A percentile compares a stretch with the other conserved stretches of the same genome.
Conservation (phyloP, 2,113 vertebrate genomes). For the Hoplias malabaricus region DNA sequence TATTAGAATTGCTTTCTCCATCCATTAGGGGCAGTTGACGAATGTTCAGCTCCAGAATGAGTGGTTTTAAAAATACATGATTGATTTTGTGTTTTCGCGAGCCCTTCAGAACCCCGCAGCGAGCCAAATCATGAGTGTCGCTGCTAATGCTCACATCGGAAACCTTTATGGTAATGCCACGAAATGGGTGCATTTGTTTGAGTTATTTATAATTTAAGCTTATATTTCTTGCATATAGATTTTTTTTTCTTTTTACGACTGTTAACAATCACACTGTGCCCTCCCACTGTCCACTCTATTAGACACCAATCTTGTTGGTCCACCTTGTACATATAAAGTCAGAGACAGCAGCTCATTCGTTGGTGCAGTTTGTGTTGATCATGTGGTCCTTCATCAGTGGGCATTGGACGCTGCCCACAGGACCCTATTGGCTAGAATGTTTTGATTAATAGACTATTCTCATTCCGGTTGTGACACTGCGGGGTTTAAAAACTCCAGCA, state of each 20-base stretch:
- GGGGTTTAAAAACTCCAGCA: too few relatives aligned
- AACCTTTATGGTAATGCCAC: constrained; percentile 19
- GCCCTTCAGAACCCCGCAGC: not conserved
- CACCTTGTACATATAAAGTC: too few relatives aligned
- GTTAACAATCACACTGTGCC: too few relatives aligned
- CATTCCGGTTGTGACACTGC: too few relatives aligned
- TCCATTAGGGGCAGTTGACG: constrained; percentile 51
- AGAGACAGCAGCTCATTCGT: too few relatives aligned
- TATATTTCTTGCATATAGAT: not conserved
- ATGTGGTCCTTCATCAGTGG: too few relatives aligned
- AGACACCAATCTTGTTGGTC: too few relatives aligned
- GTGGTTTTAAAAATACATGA: constrained; percentile 20
- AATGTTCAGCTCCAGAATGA: constrained; percentile 49
- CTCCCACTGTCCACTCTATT: too few relatives aligned
- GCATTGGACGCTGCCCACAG: too few relatives aligned
- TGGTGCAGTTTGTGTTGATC: too few relatives aligned
- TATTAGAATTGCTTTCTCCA: constrained; percentile 52
- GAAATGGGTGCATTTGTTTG: not conserved
- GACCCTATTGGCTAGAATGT: too few relatives aligned
- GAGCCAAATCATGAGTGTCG: not conserved
- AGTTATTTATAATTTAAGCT: constrained; percentile 17
- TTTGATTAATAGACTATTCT: too few relatives aligned
- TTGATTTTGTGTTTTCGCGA: constrained; percentile 2
- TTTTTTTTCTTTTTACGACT: constrained; percentile 2
- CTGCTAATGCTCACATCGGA: not conserved